Evolutionary conservation across 2,888 invertebrate species (phyloP), one percentile per base, ranked within the genome.

Genomic region (Gerosis bhagava): DNA sequence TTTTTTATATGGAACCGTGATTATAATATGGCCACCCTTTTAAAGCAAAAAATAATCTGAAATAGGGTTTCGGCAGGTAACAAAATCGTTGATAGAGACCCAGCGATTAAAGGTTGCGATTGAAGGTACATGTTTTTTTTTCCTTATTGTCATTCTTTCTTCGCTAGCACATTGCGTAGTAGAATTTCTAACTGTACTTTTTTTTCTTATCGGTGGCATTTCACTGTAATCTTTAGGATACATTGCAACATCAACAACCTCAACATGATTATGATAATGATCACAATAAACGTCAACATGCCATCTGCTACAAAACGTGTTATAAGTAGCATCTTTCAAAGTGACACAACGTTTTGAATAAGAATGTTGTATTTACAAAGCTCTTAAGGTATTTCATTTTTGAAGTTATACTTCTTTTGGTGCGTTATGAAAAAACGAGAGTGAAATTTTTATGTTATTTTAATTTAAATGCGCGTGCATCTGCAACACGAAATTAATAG

Each of bases 11-110:
- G 53, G 54, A 54, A 51, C 64, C n/a, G 67, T 32, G 31, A 39
- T 75, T 69, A 78, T 82, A 80, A 82, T 46, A 39, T 77, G 77
- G 80, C 67, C 70, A 83, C 82, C 87, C 83, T 83, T 84, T 82
- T 45, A 60, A 59, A 59, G 65, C 69, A 78, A 83, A 82, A 76
- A 86, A 78, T 53, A 25, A 21, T n/a, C n/a, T n/a, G n/a, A 46
- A 51, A 54, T 56, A 67, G 73, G 75, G 71, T 40, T 67, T 63
- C 56, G 53, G 77, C 87, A 87, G 87, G 87, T 87, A 88, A 77
- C 74, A 78, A 73, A 81, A 83, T 78, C 77, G 73, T 62, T 72
- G 79, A 83, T 84, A 76, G 66, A n/a, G n/a, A n/a, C n/a, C n/a
- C n/a, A n/a, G n/a, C n/a, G n/a, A n/a, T n/a, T n/a, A n/a, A 73